These are phyloP conservation scores for Hippolais icterina DNA, from an alignment of 2,113 vertebrate genomes.

Conservation along the genomic window DNA sequence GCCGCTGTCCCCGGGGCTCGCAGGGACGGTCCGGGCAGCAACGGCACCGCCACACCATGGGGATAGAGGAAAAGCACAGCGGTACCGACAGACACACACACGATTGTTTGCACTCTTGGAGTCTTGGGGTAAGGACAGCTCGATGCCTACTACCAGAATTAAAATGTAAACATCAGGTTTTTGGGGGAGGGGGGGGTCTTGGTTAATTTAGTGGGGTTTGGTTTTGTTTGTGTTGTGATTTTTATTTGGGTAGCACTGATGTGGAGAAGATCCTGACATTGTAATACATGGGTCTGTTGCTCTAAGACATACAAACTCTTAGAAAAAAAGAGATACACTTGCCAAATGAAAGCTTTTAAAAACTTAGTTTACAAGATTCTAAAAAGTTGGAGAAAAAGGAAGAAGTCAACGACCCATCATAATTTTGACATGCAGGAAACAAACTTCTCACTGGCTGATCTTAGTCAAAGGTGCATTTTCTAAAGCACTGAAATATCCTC, in stretches of 20 bases:
- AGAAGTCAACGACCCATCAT: not conserved
- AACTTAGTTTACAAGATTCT: not conserved
- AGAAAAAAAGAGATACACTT: not conserved
- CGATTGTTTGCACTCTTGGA: slow-evolving; percentile 19
- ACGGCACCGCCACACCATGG: not conserved
- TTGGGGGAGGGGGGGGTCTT: not conserved
- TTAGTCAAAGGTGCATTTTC: slow-evolving; percentile 37
- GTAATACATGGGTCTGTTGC: not conserved
- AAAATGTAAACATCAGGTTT: slow-evolving; percentile 17
- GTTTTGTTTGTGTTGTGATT: not conserved
- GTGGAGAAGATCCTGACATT: not conserved
- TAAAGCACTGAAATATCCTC: slow-evolving; percentile 16
- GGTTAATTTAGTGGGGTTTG: not conserved
- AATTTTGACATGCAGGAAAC: not conserved
- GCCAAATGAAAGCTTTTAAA: not conserved
- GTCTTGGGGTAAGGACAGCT: not conserved
- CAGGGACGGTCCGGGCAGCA: not conserved
- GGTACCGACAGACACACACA: not conserved
- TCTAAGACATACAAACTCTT: not conserved
- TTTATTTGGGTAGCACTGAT: not conserved
- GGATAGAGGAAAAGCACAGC: slow-evolving; percentile 26
- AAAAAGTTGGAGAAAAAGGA: not conserved
- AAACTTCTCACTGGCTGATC: not conserved
- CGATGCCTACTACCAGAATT: not conserved
- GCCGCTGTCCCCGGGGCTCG: not conserved